These are phyloP conservation scores for Gobius niger DNA, from an alignment of 2,113 vertebrate genomes.

Conservation along the genomic window DNA sequence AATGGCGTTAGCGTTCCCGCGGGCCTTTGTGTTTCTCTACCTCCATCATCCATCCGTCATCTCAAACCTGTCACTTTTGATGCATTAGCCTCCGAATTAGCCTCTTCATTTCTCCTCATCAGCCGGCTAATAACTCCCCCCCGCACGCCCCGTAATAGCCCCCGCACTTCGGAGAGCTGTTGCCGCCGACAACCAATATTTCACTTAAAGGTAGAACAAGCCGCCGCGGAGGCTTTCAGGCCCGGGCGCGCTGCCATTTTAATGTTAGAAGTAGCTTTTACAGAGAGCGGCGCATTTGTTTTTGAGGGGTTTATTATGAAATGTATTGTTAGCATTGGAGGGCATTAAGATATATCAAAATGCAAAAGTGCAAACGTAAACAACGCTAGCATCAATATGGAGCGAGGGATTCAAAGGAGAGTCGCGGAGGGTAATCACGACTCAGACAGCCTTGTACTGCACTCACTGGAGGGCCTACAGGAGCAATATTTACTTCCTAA, in stretches of 20 bases:
- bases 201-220: conserved; percentile 26
- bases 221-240: conserved; percentile 16
- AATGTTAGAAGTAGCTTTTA: conserved; percentile 11
- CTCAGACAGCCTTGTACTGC: background rate
- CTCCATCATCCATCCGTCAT: conserved; percentile 12
- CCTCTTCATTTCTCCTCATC: conserved; percentile 44
- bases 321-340: background rate
- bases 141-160: background rate
- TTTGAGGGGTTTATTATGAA: conserved; percentile 9
- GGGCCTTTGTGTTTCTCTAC: background rate
- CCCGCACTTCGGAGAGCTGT: conserved; percentile 14
- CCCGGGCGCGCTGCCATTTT: conserved; percentile 5
- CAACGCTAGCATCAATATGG: background rate
- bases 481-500: background rate
- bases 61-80: conserved; percentile 22
- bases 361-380: background rate
- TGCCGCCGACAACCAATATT: conserved; percentile 31
- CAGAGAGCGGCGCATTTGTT: conserved; percentile 7
- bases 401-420: background rate
- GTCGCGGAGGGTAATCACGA: background rate
- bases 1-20: conserved; percentile 22
- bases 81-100: conserved; percentile 38
- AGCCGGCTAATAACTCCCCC: conserved; percentile 33
- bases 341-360: background rate
- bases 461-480: background rate